phyloP scores from a whole-genome alignment of 2,888 invertebrate genomes.

The Aproaerema taeniolella region DNA sequence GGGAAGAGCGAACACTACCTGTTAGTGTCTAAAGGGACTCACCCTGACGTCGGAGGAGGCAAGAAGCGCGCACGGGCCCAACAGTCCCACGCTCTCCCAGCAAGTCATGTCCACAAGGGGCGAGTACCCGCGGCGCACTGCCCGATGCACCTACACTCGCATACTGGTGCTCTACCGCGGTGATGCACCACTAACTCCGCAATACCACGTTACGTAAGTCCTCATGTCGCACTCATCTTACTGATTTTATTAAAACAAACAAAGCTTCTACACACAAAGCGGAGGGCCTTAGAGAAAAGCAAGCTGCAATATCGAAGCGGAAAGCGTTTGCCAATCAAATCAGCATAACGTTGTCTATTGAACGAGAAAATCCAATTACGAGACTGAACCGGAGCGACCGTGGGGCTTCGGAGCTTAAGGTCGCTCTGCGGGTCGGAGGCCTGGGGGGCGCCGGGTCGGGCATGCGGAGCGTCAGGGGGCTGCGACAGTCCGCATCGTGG shows the following conservation, averaged over 20 bases:
- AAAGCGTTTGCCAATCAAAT: conserved; percentile 70
- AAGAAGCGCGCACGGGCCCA: conserved; percentile 73
- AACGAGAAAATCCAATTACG: conserved; percentile 74
- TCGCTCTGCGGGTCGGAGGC: conserved; percentile 57
- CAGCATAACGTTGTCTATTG: conserved; percentile 65
- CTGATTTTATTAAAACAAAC: conserved; percentile 41
- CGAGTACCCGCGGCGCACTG: conserved; percentile 31
- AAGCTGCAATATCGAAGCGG: conserved; percentile 68
- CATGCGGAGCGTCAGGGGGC: conserved; percentile 53
- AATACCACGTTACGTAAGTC: conserved; percentile 58
- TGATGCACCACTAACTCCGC: conserved; percentile 54
- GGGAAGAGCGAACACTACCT: not conserved
- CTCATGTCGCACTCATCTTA: conserved; percentile 36
- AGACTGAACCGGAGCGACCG: conserved; percentile 72
- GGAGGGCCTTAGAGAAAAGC: conserved; percentile 48
- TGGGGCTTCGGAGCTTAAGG: conserved; percentile 65
- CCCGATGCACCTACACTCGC: conserved; percentile 35
- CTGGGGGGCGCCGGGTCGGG: conserved; percentile 50
- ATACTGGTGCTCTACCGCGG: conserved; percentile 45
- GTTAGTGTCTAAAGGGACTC: conserved; percentile 40
- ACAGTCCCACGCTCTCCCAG: conserved; percentile 73
- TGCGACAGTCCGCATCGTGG: conserved; percentile 60
- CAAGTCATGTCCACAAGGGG: conserved; percentile 63
- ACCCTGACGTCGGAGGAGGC: conserved; percentile 69
- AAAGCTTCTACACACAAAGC: conserved; percentile 65